Evolutionary conservation across 2,113 vertebrate genomes (phyloP).

Genomic region (Galemys pyrenaicus): DNA sequence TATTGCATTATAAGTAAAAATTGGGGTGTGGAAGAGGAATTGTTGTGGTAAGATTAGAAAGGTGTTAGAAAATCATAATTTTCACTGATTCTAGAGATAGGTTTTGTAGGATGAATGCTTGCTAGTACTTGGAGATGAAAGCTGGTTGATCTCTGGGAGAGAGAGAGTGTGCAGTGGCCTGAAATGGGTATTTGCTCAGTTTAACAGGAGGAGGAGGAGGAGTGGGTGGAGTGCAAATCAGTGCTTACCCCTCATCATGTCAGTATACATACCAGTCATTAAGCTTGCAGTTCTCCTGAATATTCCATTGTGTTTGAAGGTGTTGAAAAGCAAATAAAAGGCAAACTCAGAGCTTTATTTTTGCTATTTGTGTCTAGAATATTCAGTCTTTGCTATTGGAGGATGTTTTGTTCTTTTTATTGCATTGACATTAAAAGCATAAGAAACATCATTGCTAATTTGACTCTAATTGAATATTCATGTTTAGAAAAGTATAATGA

Average conservation of each 20-base stretch:
- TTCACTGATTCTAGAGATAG: background rate
- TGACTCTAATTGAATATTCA: background rate
- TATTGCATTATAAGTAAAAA: background rate
- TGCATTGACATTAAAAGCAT: background rate
- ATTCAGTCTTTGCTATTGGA: background rate
- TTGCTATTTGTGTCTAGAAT: background rate
- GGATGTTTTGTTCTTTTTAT: background rate
- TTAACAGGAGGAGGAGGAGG: background rate
- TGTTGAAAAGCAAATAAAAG: background rate
- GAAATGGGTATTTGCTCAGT: background rate
- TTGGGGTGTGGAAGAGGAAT: background rate
- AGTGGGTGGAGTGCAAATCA: background rate
- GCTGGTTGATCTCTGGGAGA: background rate
- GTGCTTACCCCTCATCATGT: rapidly evolving
- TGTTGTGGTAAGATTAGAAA: background rate
- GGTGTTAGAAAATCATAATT: background rate
- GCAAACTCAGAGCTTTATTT: background rate
- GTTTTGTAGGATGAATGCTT: background rate
- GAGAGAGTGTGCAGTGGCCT: background rate
- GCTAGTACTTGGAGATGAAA: background rate
- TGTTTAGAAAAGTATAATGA: background rate
- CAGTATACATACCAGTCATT: background rate
- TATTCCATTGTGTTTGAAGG: background rate
- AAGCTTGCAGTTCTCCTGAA: background rate
- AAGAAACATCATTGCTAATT: background rate